Conservation (phyloP, 2,113 vertebrate species). For the Prionailurus viverrinus region DNA sequence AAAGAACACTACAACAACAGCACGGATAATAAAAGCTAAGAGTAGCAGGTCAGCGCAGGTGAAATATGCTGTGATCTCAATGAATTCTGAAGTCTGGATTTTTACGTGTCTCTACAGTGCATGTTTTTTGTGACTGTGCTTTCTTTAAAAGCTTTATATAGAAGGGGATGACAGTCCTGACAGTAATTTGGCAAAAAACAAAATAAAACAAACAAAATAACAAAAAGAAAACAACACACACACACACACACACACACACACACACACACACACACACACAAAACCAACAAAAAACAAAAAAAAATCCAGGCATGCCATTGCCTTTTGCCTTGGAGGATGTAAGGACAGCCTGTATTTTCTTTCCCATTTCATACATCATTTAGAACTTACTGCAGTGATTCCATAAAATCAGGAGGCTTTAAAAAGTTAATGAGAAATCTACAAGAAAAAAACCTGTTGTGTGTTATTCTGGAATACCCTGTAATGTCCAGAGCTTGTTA, state of each 20-base stretch:
- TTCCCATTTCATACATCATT: conserved; percentile 80
- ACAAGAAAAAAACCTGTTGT: conserved; percentile 70
- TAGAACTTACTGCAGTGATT: conserved; percentile 73
- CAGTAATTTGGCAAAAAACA: background rate
- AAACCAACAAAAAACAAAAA: background rate
- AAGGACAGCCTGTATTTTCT: conserved; percentile 69
- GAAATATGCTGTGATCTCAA: background rate
- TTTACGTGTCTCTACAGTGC: background rate
- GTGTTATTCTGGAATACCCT: conserved; percentile 68
- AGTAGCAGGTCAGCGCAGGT: background rate
- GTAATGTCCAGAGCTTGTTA: conserved; percentile 55
- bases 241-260: too few species aligned
- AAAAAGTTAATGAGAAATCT: conserved; percentile 86
- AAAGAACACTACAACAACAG: background rate
- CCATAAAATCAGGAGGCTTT: conserved; percentile 83
- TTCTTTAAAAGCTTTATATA: background rate
- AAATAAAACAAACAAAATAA: background rate
- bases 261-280: background rate
- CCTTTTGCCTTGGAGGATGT: background rate
- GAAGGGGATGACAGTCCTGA: conserved; percentile 9
- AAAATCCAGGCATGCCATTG: background rate
- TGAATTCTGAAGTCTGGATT: conserved; percentile 48
- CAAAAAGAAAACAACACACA: too few species aligned
- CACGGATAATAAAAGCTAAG: background rate
- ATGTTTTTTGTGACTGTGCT: background rate